A percentile compares a stretch with the other conserved stretches of the same genome.
phyloP scores from a whole-genome alignment of 1,140 invertebrate species.

The Chironomus striatipennis region DNA sequence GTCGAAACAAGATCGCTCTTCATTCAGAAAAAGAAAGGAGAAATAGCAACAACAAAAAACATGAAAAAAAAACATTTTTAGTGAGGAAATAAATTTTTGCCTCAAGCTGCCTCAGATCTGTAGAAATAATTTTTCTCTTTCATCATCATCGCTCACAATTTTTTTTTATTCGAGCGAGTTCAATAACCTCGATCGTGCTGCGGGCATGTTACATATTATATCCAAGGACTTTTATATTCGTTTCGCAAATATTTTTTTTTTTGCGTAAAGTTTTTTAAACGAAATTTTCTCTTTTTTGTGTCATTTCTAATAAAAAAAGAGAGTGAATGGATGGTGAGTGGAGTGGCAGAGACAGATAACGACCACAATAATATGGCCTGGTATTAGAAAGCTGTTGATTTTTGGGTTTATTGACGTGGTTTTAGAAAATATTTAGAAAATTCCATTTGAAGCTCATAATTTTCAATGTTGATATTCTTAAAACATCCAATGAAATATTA shows the following conservation, averaged over 20 bases:
- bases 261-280: too few relatives aligned
- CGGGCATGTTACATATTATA: slow-evolving; percentile 3
- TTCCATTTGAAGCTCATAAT: too few relatives aligned
- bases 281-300: background rate
- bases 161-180: background rate
- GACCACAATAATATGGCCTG: background rate
- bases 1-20: background rate
- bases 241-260: background rate
- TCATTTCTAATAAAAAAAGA: too few relatives aligned
- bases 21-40: background rate
- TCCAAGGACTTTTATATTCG: background rate
- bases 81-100: background rate
- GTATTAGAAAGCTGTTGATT: too few relatives aligned
- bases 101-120: slow-evolving; percentile 4
- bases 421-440: too few relatives aligned
- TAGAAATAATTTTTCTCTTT: background rate
- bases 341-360: background rate
- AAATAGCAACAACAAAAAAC: background rate
- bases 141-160: background rate
- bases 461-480: too few relatives aligned
- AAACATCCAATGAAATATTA: too few relatives aligned
- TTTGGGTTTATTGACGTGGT: too few relatives aligned
- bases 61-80: slow-evolving; percentile 2
- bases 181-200: background rate
- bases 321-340: too few relatives aligned